Base-by-base conservation (phyloP, 2,888 invertebrate genomes). In the Andrena marginata region DNA sequence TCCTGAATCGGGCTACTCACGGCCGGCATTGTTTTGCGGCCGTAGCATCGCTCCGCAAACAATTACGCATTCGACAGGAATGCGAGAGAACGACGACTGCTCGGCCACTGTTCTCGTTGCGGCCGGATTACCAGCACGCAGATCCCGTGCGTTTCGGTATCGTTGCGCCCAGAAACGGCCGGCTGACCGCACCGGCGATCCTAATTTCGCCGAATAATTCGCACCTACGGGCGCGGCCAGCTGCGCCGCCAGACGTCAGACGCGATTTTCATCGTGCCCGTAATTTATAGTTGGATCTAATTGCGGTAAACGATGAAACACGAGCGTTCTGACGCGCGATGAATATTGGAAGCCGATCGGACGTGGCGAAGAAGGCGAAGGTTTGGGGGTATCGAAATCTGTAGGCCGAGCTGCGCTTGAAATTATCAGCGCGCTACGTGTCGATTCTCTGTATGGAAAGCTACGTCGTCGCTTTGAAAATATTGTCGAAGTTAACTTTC, bases 171-270 rank as follows among this genome's bases (percentile, higher is more conserved):
- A 74, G 74, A 82, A 82, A 73, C 73, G 63, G 73, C 77, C 72
- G 56, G 56, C 74, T n/a, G 67, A 63, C 82, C 82, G 74, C 72
- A 67, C 29, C 77, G 77, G 74, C 67, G 74, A 74, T 48, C 74
- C 77, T 70, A 74, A 82, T 83, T 82, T 83, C 56, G 6, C n/a
- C 71, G 74, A 72, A 75, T 83, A 83, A 83, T 83, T 71, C 82
- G 71, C 77, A 54, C 82, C 77, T 75, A 67, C 54, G 60, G 51
- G 59, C 69, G 8, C 71, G 48, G 48, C 23, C 59, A 68, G 59
- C 59, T 48, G 64, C 69, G 65, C 42, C 56, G 23, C 51, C 49
- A 62, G 54, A 73, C 73, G 76, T 65, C 73, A 26, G n/a, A 33
- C 70, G 72, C 62, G 72, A 83, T 83, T 74, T 74, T 70, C 80